Evolutionary conservation across 2,888 invertebrate species (phyloP), one percentile per base, ranked within the genome.

Genomic region (Psylliodes chrysocephalus): DNA sequence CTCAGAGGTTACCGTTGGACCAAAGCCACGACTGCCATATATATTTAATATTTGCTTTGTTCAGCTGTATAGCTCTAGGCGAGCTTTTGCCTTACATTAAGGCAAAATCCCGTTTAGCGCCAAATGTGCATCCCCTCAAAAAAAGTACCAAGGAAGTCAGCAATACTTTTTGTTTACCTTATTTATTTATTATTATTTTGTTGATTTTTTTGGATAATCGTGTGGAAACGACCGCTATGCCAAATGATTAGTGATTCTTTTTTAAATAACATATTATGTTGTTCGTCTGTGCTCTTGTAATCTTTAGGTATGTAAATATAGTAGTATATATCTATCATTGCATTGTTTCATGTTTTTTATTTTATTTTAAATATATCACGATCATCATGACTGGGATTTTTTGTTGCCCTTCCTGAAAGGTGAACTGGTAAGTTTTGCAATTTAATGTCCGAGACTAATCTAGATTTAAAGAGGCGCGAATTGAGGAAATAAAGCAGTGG

Each of bases 201-300:
- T 59, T 65, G 42, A 57, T 64, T 60, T 63, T 38, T 61, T 66
- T 60, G 25, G 64, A 60, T 59, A 62, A 67, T 62, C 59, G n/a
- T 67, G 52, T 66, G 56, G 64, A 72, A 63, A 68, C 64, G 71
- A 75, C 73, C 74, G 75, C 75, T 71, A 75, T 72, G 74, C 74
- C 75, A 74, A 73, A 73, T 75, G 69, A 66, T 66, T 47, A 25
- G 60, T 63, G 59, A 44, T 67, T 52, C 49, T 49, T 53, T 64
- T 15, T 46, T 15, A 40, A 40, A n/a, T 40, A n/a, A 22, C 12
- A 14, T 25, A 22, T 14, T 42, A 47, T 63, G 62, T 59, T 64
- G 64, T 66, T 69, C 59, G 56, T 59, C 53, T 55, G 53, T 61
- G 52, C 63, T 64, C 67, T 68, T 68, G 55, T 64, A 61, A 59